Conservation (phyloP, 2,888 invertebrate species). For the Labia minor region DNA sequence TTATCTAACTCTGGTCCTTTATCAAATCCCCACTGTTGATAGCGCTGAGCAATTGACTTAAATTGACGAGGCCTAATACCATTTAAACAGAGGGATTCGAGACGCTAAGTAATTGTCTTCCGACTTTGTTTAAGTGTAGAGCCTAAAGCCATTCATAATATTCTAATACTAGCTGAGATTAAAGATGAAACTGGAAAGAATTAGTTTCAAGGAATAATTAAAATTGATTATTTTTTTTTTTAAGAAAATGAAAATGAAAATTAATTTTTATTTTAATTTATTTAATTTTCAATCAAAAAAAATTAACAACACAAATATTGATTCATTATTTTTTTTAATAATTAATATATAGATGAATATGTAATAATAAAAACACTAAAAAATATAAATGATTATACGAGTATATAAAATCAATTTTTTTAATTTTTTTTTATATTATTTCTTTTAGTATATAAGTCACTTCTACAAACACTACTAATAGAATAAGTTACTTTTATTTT, state of each 20-base stretch:
- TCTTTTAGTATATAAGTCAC: too few species aligned
- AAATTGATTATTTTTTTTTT: not conserved
- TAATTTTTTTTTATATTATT: too few species aligned
- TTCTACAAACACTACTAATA: too few species aligned
- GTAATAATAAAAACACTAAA: too few species aligned
- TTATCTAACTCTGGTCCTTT: not conserved
- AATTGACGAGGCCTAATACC: conserved; percentile 4
- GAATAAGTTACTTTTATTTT: too few species aligned
- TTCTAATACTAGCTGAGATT: not conserved
- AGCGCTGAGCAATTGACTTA: not conserved
- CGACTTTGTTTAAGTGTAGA: not conserved
- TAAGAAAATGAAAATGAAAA: not conserved
- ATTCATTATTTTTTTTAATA: too few species aligned
- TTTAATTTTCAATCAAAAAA: not conserved
- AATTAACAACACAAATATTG: not conserved
- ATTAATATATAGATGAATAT: too few species aligned
- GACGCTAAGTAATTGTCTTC: not conserved
- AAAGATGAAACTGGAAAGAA: not conserved
- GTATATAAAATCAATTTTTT: too few species aligned
- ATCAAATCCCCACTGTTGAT: not conserved
- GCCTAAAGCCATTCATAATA: not conserved
- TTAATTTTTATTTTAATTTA: not conserved
- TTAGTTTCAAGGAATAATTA: not conserved
- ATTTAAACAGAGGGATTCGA: not conserved
- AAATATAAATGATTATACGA: too few species aligned